Conservation (phyloP, 2,797 vertebrate species). For the Gymnoscopelus microlampas region DNA sequence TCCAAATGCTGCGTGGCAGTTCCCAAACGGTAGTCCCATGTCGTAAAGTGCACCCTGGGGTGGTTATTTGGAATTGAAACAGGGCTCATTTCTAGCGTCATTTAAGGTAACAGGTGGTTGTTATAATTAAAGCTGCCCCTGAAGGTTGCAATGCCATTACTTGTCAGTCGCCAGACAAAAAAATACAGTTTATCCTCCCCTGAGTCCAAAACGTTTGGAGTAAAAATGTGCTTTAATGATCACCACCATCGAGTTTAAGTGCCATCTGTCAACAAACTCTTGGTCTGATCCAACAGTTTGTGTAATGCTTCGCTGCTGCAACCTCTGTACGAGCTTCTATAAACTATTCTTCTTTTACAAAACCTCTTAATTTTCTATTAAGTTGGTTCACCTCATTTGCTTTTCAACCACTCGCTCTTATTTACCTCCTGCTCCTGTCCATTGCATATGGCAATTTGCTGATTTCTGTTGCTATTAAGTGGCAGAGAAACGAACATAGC, state of each 20-base stretch:
- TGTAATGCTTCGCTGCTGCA: slow-evolving; percentile 36
- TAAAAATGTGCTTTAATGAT: slow-evolving; percentile 38
- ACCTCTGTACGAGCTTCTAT: slow-evolving; percentile 1
- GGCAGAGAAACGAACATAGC: no score
- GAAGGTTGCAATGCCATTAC: slow-evolving; percentile 33
- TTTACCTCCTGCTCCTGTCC: slow-evolving; percentile 6
- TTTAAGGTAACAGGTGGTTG: no score
- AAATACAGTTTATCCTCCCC: slow-evolving; percentile 35
- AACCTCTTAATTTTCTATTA: slow-evolving; percentile 36
- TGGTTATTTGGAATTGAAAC: neutral
- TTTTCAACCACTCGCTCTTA: slow-evolving; percentile 13
- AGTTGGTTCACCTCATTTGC: slow-evolving; percentile 35
- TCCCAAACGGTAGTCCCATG: slow-evolving; percentile 4
- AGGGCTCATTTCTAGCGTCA: neutral
- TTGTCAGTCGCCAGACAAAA: slow-evolving; percentile 38
- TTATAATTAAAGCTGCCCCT: slow-evolving; percentile 5
- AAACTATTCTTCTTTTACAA: slow-evolving; percentile 26
- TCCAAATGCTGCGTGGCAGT: neutral
- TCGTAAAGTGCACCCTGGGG: neutral
- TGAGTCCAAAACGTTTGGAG: slow-evolving; percentile 22
- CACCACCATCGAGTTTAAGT: slow-evolving; percentile 32
- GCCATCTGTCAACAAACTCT: slow-evolving; percentile 52
- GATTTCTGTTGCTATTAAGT: no score
- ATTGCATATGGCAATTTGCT: no score
- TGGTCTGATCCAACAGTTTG: neutral